These are phyloP conservation scores for Aplocera efformata DNA, from an alignment of 2,888 invertebrate species.

Conservation along the genomic window DNA sequence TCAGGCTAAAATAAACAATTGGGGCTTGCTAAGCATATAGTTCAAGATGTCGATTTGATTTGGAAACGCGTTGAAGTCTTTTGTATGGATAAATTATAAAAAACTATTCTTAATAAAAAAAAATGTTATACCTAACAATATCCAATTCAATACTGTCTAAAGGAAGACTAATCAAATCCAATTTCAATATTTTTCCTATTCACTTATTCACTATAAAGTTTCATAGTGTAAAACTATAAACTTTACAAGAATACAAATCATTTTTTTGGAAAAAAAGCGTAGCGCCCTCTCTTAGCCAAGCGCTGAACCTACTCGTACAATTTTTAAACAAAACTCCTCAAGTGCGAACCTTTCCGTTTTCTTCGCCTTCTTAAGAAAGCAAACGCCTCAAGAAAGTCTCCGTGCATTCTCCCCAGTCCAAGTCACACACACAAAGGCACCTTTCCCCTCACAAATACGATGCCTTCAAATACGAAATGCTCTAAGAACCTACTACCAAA, in stretches of 20 bases:
- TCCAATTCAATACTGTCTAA: too few species aligned
- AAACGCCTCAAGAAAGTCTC: constrained; percentile 69
- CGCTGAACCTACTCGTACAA: constrained; percentile 48
- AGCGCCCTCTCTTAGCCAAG: constrained; percentile 61
- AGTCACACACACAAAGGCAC: constrained; percentile 44
- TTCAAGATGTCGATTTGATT: background rate
- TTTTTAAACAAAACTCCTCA: constrained; percentile 73
- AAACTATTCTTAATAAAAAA: too few species aligned
- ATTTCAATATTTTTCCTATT: too few species aligned
- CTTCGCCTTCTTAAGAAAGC: constrained; percentile 76
- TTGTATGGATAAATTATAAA: constrained; percentile 1
- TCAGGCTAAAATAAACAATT: constrained; percentile 13
- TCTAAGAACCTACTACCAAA: constrained; percentile 23
- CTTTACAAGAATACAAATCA: background rate
- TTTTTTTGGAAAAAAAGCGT: constrained; percentile 29
- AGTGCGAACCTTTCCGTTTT: constrained; percentile 75
- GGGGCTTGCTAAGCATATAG: constrained; percentile 6
- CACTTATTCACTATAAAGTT: too few species aligned
- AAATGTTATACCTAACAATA: too few species aligned
- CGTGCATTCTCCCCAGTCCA: constrained; percentile 39
- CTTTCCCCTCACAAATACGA: constrained; percentile 37
- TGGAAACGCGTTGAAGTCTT: constrained; percentile 27
- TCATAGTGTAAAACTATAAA: too few species aligned
- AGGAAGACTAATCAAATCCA: too few species aligned
- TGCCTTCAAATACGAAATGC: constrained; percentile 34